Evolutionary conservation across 2,888 invertebrate species (phyloP), one percentile per base, ranked within the genome.

Genomic region (Polydrusus cervinus): DNA sequence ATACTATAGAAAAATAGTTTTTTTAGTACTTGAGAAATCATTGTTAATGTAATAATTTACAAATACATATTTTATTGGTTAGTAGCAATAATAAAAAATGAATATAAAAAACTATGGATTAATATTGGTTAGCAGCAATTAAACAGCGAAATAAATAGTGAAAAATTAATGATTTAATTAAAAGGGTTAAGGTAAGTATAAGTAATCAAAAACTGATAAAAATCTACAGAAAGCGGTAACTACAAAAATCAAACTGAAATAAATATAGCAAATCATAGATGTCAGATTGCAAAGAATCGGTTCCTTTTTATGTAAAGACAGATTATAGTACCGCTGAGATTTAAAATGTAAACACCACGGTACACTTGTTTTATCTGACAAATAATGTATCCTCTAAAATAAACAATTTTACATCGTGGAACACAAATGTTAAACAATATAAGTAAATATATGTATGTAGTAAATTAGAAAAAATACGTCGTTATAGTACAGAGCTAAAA

Each of bases 271-370:
- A 75, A 75, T 75, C 43, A 71, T 75, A 69, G 62, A 68, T 75
- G 72, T 77, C 77, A 75, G 71, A 77, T 77, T 75, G 77, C 77
- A 77, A 77, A 77, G 77, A 77, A 75, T 71, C 68, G 66, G 61
- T 70, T 72, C 71, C 72, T 73, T 76, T 76, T 53, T 34, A 40
- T 20, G 57, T 60, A 43, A 34, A 61, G 43, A 30, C n/a, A 61
- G 57, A 62, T 74, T 68, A n/a, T n/a, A n/a, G n/a, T n/a, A 57
- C 57, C 60, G 66, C 66, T 51, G 49, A 20, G 18, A 34, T 67
- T 51, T 55, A 53, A 25, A 71, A 55, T 45, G 57, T 65, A 49
- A 62, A 70, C 53, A 65, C 65, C 40, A 64, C n/a, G 67, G 51
- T 61, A 40, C 30, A 62, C 30, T 47, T 34, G 49, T 69, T 57